Conservation (phyloP, 2,888 invertebrate species). For the Urechis unicinctus region DNA sequence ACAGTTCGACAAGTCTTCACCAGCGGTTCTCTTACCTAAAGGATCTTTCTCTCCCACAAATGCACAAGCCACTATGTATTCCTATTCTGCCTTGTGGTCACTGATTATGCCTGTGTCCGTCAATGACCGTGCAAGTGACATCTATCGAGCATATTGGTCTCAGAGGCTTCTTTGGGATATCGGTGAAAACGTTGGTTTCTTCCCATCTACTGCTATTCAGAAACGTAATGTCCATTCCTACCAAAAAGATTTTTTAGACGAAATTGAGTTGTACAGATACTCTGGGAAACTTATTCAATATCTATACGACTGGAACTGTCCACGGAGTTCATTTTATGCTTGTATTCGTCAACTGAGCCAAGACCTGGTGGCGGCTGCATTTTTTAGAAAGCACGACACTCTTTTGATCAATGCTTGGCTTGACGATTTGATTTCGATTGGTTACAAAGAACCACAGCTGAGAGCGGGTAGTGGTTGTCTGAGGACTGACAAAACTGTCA, state of each 20-base stretch:
- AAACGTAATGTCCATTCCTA: slow-evolving; percentile 23
- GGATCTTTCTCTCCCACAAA: slow-evolving; percentile 29
- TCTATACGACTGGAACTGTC: slow-evolving; percentile 23
- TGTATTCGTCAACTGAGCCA: slow-evolving; percentile 18
- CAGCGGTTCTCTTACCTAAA: slow-evolving; percentile 25
- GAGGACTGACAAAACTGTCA: background rate
- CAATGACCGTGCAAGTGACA: slow-evolving; percentile 28
- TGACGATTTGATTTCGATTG: slow-evolving; percentile 16
- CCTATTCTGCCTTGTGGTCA: slow-evolving; percentile 29
- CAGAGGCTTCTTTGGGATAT: slow-evolving; percentile 28
- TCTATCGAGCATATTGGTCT: slow-evolving; percentile 32
- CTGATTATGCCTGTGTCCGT: slow-evolving; percentile 26
- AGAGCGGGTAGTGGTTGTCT: background rate
- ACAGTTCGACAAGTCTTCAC: slow-evolving; percentile 27
- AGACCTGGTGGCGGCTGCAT: slow-evolving; percentile 14
- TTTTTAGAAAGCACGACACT: slow-evolving; percentile 15
- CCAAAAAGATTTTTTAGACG: slow-evolving; percentile 24
- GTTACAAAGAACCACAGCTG: slow-evolving; percentile 17
- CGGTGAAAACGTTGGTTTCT: slow-evolving; percentile 25
- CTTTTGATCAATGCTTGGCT: slow-evolving; percentile 22
- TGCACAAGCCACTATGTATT: slow-evolving; percentile 34
- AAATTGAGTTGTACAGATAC: slow-evolving; percentile 23
- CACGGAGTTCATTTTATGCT: slow-evolving; percentile 14
- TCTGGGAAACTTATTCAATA: slow-evolving; percentile 18
- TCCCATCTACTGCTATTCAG: slow-evolving; percentile 25